Evolutionary conservation across 2,113 vertebrate species (phyloP).

Genomic region (Phylloscopus trochiloides): DNA sequence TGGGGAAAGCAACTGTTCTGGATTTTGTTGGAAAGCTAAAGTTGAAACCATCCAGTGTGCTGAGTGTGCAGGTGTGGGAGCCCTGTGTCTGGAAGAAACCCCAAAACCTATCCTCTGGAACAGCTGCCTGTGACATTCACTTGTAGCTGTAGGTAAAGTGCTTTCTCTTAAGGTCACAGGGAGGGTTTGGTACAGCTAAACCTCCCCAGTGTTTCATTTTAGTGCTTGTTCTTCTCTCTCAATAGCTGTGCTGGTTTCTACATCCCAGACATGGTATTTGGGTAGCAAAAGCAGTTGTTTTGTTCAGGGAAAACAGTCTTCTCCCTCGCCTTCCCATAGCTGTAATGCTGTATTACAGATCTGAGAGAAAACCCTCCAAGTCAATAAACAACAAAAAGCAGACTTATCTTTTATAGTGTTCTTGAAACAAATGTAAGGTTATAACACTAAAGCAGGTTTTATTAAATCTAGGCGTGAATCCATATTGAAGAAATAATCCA

Average conservation of each 20-base stretch:
- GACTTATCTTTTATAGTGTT: background rate
- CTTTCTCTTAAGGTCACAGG: background rate
- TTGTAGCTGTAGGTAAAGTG: background rate
- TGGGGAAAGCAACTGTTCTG: background rate
- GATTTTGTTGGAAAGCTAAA: background rate
- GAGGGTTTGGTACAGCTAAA: background rate
- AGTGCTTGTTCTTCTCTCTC: background rate
- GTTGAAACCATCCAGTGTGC: background rate
- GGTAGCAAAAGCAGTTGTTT: background rate
- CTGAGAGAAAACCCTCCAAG: background rate
- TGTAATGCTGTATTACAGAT: background rate
- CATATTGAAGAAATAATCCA: constrained; percentile 22
- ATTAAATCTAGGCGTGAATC: constrained; percentile 41
- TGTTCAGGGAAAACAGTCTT: background rate
- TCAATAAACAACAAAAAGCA: constrained; percentile 34
- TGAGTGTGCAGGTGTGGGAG: background rate
- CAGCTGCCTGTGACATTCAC: background rate
- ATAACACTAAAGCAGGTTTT: constrained; percentile 26
- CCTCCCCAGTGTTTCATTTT: background rate
- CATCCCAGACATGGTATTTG: background rate
- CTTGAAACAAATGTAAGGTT: background rate
- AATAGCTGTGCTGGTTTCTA: background rate
- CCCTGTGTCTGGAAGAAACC: background rate
- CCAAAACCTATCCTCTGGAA: accelerated
- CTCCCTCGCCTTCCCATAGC: background rate